phyloP scores from a whole-genome alignment of 2,797 vertebrate genomes.

The Rhincodon typus region DNA sequence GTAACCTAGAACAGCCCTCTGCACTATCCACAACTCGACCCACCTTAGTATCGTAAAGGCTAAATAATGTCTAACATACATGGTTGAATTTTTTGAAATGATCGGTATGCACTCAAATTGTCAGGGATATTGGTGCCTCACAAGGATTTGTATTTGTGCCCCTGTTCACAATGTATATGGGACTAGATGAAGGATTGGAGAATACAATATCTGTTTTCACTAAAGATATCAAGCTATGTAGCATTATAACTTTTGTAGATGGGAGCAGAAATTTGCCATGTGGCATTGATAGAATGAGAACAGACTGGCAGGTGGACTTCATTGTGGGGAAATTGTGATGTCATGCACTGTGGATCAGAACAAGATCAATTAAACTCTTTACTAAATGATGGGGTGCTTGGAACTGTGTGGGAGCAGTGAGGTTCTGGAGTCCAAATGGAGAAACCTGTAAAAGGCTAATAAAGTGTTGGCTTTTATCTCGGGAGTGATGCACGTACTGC shows the following conservation, averaged over 20 bases:
- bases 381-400: background rate
- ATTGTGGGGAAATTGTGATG: background rate
- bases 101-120: background rate
- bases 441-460: background rate
- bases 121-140: background rate
- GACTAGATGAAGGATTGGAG: background rate
- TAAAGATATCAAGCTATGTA: background rate
- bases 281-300: background rate
- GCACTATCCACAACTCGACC: no score
- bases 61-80: background rate
- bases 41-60: background rate
- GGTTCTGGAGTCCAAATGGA: background rate
- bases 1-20: no score
- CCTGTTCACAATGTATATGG: background rate
- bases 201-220: background rate
- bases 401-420: background rate
- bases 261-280: background rate
- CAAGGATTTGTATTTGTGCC: background rate
- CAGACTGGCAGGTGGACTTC: background rate
- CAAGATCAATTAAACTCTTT: background rate
- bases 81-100: background rate
- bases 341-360: background rate
- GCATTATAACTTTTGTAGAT: background rate
- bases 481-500: background rate
- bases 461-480: background rate